Evolutionary conservation across 1,140 invertebrate genomes (phyloP).

Genomic region (Aphaenogaster ashmeadi): DNA sequence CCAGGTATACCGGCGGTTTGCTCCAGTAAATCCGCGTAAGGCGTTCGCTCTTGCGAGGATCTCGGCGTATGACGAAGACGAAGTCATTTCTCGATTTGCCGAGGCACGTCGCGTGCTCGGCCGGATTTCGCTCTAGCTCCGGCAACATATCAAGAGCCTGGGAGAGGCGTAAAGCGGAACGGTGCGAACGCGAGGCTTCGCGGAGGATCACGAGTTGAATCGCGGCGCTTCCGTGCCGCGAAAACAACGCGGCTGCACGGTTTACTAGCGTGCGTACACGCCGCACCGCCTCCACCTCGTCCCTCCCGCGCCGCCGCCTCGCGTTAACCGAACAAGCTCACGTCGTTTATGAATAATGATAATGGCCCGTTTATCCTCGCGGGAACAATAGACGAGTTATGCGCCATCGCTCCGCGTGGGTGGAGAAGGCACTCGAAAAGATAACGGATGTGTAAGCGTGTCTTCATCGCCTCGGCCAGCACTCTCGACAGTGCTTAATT

Average conservation of each 20-base stretch:
- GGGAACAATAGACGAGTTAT: conserved; percentile 77
- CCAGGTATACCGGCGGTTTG: conserved; percentile 43
- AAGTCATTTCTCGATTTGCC: conserved; percentile 63
- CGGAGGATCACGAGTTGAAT: conserved; percentile 52
- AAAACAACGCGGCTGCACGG: conserved; percentile 55
- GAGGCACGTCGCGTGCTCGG: conserved; percentile 60
- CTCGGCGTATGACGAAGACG: conserved; percentile 54
- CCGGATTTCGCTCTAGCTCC: conserved; percentile 33
- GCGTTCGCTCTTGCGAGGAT: conserved; percentile 37
- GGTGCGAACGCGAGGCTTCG: conserved; percentile 34
- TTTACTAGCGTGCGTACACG: conserved; percentile 46
- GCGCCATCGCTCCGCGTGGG: conserved; percentile 60
- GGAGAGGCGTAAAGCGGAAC: conserved; percentile 43
- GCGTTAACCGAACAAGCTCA: conserved; percentile 67
- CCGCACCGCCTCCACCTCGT: not conserved
- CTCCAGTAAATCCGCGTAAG: conserved; percentile 49
- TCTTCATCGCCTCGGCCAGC: conserved; percentile 65
- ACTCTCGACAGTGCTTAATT: conserved; percentile 68
- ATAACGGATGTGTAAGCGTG: conserved; percentile 73
- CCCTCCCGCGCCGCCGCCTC: conserved; percentile 12
- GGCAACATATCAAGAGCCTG: conserved; percentile 59
- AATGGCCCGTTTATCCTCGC: conserved; percentile 74
- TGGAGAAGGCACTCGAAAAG: conserved; percentile 69
- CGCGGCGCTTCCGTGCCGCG: conserved; percentile 57
- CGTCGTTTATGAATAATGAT: conserved; percentile 79